Percentiles rank a stretch among this genome's conserved stretches.
Conservation (phyloP, 2,797 vertebrate species). For the Gambusia yucatana region DNA sequence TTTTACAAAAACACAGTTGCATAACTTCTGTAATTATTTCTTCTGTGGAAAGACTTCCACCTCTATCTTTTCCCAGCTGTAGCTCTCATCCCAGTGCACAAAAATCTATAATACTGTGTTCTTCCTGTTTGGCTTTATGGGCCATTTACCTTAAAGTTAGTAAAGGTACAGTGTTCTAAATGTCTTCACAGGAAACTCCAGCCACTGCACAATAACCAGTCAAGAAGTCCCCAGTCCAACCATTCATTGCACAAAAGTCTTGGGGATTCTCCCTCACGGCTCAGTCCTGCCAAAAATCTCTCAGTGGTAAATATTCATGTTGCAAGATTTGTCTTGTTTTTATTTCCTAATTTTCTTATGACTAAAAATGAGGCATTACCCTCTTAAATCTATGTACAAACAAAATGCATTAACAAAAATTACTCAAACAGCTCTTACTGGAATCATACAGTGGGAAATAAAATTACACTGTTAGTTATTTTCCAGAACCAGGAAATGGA, state of each 20-base stretch:
- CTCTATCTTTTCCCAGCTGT: conserved; percentile 23
- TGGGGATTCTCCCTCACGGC: conserved; percentile 81
- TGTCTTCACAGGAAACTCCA: conserved; percentile 81
- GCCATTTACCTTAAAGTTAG: conserved; percentile 33
- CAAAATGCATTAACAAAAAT: conserved; percentile 9
- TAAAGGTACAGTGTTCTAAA: conserved; percentile 60
- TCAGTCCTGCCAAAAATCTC: conserved; percentile 83
- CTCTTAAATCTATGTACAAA: conserved; percentile 16
- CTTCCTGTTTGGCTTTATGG: conserved; percentile 52
- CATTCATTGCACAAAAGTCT: conserved; percentile 79
- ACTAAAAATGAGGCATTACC: conserved; percentile 17
- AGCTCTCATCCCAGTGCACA: conserved; percentile 27
- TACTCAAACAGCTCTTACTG: conserved; percentile 8
- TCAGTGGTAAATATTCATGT: conserved; percentile 78
- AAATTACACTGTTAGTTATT: neutral
- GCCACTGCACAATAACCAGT: conserved; percentile 76
- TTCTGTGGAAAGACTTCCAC: conserved; percentile 24
- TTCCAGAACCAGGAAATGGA: neutral
- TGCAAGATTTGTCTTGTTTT: conserved; percentile 25
- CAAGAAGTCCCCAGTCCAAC: conserved; percentile 77
- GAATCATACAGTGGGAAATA: conserved; percentile 7
- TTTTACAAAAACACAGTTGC: conserved; percentile 29
- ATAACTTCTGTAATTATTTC: conserved; percentile 20
- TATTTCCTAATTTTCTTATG: conserved; percentile 11
- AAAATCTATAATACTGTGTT: conserved; percentile 31